Evolutionary conservation across 2,888 invertebrate species (phyloP).

Genomic region (Drosophila emarginata): DNA sequence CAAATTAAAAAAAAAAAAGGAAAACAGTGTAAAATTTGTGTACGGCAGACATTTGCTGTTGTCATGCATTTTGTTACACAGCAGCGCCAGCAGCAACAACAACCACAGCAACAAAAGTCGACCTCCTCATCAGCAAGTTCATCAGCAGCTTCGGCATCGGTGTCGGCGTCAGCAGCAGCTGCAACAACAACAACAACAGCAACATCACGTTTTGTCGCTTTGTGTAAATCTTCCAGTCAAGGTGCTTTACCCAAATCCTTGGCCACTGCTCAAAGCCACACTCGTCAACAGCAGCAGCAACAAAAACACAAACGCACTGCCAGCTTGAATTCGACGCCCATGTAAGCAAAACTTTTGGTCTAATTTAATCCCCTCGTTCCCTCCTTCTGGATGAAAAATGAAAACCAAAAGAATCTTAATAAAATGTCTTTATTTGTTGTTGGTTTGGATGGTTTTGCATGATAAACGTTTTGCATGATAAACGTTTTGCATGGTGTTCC

Average conservation of each 20-base stretch:
- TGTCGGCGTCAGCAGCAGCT: conserved; percentile 24
- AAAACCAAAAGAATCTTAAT: conserved; percentile 3
- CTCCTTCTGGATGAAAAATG: not conserved
- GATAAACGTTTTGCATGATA: conserved; percentile 70
- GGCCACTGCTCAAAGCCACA: conserved; percentile 64
- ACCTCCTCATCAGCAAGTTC: conserved; percentile 42
- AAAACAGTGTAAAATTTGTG: conserved; percentile 26
- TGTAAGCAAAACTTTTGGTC: conserved; percentile 51
- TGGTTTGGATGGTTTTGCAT: conserved; percentile 62
- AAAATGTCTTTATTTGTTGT: conserved; percentile 50
- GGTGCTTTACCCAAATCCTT: conserved; percentile 65
- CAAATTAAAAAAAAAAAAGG: conserved; percentile 11
- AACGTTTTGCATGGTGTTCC: conserved; percentile 41
- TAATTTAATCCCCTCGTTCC: not conserved
- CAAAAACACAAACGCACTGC: conserved; percentile 60
- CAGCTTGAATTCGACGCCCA: conserved; percentile 65
- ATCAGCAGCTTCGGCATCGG: conserved; percentile 31
- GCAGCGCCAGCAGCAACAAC: conserved; percentile 61
- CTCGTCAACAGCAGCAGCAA: conserved; percentile 37
- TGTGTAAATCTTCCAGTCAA: conserved; percentile 67
- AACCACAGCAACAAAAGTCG: conserved; percentile 41
- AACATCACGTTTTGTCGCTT: conserved; percentile 53
- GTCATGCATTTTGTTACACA: conserved; percentile 75
- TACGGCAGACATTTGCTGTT: conserved; percentile 48
- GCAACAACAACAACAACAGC: conserved; percentile 27